A percentile compares a stretch with the other conserved stretches of the same genome.
Conservation (phyloP, 35 echinoderm and acorn worm genomes). For the Ophioderma brevispina region DNA sequence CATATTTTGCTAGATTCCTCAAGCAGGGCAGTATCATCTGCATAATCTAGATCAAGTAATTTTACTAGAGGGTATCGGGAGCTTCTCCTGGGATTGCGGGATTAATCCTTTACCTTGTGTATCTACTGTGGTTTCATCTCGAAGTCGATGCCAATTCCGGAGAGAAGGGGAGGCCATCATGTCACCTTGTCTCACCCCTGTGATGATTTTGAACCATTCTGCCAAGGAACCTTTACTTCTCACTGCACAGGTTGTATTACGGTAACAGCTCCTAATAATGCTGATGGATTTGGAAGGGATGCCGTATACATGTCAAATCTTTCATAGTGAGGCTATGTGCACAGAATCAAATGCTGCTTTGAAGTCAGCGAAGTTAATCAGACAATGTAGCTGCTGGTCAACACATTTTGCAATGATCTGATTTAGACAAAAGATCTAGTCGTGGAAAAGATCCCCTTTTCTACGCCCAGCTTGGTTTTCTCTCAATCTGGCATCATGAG, state of each 20-base stretch:
- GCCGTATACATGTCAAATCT: background rate
- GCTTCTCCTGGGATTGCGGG: background rate
- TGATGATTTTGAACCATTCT: background rate
- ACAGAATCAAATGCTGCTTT: constrained; percentile 25
- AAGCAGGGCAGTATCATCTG: background rate
- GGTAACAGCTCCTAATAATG: background rate
- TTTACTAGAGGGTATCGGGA: background rate
- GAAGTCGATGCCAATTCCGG: background rate
- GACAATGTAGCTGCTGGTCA: background rate
- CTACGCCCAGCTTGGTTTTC: background rate
- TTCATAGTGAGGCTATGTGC: background rate
- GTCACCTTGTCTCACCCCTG: constrained; percentile 3
- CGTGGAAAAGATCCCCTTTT: background rate
- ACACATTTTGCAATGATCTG: background rate
- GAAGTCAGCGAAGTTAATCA: background rate
- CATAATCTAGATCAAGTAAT: background rate
- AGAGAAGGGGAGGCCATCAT: background rate
- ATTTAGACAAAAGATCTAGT: background rate
- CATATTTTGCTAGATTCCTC: background rate
- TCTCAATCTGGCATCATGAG: background rate
- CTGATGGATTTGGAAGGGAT: background rate
- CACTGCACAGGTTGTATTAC: background rate
- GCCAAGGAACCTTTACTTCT: background rate
- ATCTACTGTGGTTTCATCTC: background rate
- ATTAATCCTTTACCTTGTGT: background rate